phyloP scores from a whole-genome alignment of 2,797 vertebrate genomes.

The Miichthys miiuy region DNA sequence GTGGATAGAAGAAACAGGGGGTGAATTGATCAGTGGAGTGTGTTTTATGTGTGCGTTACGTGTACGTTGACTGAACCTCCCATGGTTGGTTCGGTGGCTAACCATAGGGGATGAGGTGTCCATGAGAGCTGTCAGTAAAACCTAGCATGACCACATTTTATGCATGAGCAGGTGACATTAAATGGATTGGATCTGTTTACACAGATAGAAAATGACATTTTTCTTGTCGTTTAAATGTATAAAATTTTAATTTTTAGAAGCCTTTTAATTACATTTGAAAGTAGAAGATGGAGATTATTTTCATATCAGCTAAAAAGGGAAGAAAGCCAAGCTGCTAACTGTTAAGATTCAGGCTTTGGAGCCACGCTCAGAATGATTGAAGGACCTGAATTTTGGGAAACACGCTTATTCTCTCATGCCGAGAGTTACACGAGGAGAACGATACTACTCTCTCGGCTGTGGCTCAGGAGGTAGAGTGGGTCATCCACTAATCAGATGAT shows the following conservation, averaged over 20 bases:
- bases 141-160: constrained; percentile 39
- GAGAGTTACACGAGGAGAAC: background rate
- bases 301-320: background rate
- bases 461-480: too few relatives aligned
- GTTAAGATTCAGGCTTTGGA: background rate
- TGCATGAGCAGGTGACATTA: constrained; percentile 56
- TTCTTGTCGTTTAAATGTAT: background rate
- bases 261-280: background rate
- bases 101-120: constrained; percentile 56
- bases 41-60: constrained; percentile 18
- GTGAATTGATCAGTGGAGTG: constrained; percentile 54
- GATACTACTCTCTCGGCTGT: background rate
- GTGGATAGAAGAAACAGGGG: constrained; percentile 37
- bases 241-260: background rate
- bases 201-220: constrained; percentile 28
- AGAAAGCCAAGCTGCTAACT: background rate
- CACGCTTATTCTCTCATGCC: background rate
- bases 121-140: constrained; percentile 55
- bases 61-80: constrained; percentile 44
- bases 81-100: constrained; percentile 55
- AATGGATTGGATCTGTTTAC: constrained; percentile 37
- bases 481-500: too few relatives aligned
- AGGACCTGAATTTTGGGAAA: background rate
- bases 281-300: background rate
- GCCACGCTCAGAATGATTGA: background rate